Conservation (phyloP, 2,888 invertebrate genomes). For the Melanotus villosus region DNA sequence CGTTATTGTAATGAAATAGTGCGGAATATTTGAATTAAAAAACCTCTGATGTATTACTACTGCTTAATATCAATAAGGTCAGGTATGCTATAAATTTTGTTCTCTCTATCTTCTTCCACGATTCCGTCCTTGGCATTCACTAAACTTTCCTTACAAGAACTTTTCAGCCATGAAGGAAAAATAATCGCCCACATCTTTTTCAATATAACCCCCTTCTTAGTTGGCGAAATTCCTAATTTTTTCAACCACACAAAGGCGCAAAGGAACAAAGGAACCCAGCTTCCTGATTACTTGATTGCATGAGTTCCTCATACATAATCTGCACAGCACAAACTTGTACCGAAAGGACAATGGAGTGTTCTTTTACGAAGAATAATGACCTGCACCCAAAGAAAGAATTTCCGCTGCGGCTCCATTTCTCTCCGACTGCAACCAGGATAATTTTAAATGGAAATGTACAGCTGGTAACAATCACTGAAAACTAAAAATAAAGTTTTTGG, state of each 20-base stretch:
- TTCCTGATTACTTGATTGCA: constrained; percentile 25
- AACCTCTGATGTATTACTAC: not conserved
- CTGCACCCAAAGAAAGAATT: constrained; percentile 14
- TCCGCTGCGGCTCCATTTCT: constrained; percentile 14
- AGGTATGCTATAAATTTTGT: constrained; percentile 14
- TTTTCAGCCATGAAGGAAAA: constrained; percentile 1
- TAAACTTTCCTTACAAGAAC: constrained; percentile 7
- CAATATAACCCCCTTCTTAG: not conserved
- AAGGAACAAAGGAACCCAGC: constrained; percentile 15
- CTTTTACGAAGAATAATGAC: constrained; percentile 24
- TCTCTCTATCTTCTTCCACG: not conserved
- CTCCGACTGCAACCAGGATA: not conserved
- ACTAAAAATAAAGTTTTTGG: too few relatives aligned
- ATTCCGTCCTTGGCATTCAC: constrained; percentile 1
- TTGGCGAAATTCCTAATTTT: not conserved
- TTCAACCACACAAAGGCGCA: constrained; percentile 5
- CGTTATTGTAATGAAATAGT: too few relatives aligned
- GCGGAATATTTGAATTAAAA: not conserved
- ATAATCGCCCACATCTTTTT: constrained; percentile 17
- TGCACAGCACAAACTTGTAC: constrained; percentile 5
- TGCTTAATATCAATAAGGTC: constrained; percentile 6
- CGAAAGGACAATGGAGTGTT: not conserved
- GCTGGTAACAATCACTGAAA: constrained; percentile 2
- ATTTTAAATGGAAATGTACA: not conserved
- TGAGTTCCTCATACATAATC: constrained; percentile 17